Percentiles rank a stretch among this genome's conserved stretches.
phyloP scores from a whole-genome alignment of 1,140 invertebrate genomes.

The Cotesia typhae region DNA sequence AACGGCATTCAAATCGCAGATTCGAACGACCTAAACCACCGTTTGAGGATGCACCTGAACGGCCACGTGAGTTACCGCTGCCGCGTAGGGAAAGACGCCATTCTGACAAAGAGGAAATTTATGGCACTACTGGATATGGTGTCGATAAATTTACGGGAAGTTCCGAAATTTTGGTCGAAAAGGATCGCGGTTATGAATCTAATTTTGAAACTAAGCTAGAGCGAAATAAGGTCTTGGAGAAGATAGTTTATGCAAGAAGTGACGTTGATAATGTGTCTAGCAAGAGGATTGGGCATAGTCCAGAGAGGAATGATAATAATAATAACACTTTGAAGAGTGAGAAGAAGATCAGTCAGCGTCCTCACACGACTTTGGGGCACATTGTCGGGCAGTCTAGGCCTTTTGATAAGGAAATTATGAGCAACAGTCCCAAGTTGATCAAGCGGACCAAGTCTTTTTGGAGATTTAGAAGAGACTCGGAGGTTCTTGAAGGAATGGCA shows the following conservation, averaged over 20 bases:
- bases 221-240: conserved; percentile 58
- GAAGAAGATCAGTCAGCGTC: conserved; percentile 44
- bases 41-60: conserved; percentile 60
- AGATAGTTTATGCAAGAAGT: conserved; percentile 25
- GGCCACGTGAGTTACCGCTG: conserved; percentile 48
- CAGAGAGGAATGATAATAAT: conserved; percentile 68
- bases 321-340: conserved; percentile 66
- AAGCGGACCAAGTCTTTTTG: conserved; percentile 86
- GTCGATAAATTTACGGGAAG: conserved; percentile 36
- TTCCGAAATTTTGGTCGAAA: conserved; percentile 45
- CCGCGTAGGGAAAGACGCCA: conserved; percentile 50
- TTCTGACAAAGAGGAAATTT: conserved; percentile 62
- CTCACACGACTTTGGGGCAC: conserved; percentile 57
- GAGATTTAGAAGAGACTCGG: conserved; percentile 77
- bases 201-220: conserved; percentile 65
- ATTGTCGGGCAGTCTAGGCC: conserved; percentile 52
- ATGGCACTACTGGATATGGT: conserved; percentile 52
- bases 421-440: conserved; percentile 65
- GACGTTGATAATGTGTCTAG: conserved; percentile 23
- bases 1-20: conserved; percentile 47
- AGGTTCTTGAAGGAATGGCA: conserved; percentile 84
- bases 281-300: conserved; percentile 43
- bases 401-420: conserved; percentile 63
- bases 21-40: conserved; percentile 61
- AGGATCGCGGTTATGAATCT: conserved; percentile 63